A percentile compares a stretch with the other conserved stretches of the same genome.
phyloP scores from a whole-genome alignment of 2,888 invertebrate species.

The Amphipyra tragopoginis region DNA sequence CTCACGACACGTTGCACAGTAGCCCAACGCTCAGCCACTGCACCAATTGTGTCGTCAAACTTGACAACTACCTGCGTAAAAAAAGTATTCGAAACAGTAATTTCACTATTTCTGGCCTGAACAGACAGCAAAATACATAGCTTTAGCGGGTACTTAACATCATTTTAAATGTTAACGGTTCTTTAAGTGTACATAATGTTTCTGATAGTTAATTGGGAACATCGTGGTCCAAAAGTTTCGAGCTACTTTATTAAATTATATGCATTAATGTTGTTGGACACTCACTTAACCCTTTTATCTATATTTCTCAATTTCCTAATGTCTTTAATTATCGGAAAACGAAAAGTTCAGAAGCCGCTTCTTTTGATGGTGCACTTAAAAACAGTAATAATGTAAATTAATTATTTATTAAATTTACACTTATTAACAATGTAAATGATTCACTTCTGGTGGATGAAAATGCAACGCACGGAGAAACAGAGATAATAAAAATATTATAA shows the following conservation, averaged over 20 bases:
- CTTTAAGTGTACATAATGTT: conserved; percentile 1
- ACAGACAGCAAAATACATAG: background rate
- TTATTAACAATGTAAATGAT: background rate
- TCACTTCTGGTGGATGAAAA: background rate
- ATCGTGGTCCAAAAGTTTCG: background rate
- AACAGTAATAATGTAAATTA: conserved; percentile 9
- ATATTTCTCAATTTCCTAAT: conserved; percentile 44
- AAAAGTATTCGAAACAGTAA: background rate
- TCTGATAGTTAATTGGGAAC: conserved; percentile 18
- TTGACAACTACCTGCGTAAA: background rate
- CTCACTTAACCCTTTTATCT: conserved; percentile 30
- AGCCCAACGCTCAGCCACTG: too few relatives aligned
- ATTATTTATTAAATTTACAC: background rate
- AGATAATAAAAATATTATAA: background rate
- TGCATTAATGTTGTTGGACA: conserved; percentile 21
- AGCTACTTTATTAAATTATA: conserved; percentile 19
- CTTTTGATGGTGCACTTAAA: conserved; percentile 20
- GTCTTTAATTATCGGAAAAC: conserved; percentile 19
- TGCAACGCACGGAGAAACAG: background rate
- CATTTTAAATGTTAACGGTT: conserved; percentile 5
- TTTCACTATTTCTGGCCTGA: background rate
- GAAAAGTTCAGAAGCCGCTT: conserved; percentile 26
- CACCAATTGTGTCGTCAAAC: too few relatives aligned
- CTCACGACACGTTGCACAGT: too few relatives aligned
- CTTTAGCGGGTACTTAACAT: background rate